Percentiles rank a stretch among this genome's conserved stretches.
Conservation (phyloP, 2,113 vertebrate species). For the Cyanoderma ruficeps region DNA sequence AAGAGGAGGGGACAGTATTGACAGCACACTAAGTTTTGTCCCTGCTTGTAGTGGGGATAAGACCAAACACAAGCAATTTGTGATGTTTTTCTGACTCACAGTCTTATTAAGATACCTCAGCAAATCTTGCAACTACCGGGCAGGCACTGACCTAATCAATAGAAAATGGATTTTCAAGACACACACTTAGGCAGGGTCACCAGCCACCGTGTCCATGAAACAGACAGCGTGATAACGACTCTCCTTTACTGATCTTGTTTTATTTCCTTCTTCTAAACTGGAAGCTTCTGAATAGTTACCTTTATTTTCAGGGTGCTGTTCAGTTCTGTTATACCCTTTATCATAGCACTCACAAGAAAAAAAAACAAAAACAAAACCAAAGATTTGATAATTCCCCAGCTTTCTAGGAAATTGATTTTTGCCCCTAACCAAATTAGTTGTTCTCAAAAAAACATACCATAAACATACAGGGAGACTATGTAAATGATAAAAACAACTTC, state of each 20-base stretch:
- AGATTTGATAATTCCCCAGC: background rate
- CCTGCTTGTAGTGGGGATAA: background rate
- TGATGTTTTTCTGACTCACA: background rate
- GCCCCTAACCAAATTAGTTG: background rate
- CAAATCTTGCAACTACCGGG: background rate
- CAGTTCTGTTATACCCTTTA: background rate
- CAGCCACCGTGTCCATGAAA: background rate
- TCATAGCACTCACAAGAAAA: background rate
- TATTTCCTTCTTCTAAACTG: background rate
- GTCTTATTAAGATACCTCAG: background rate
- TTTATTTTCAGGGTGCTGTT: background rate
- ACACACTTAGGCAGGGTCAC: background rate
- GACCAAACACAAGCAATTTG: background rate
- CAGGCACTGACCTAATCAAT: background rate
- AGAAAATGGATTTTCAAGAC: slow-evolving; percentile 17
- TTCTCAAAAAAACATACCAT: background rate
- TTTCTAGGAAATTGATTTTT: background rate
- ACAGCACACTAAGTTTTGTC: background rate
- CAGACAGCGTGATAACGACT: background rate
- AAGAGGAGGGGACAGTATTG: background rate
- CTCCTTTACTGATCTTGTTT: background rate
- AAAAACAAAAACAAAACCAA: background rate
- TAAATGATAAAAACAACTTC: background rate
- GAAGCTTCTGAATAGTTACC: background rate
- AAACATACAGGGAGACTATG: background rate